Base-by-base conservation (phyloP, 1,140 invertebrate species). In the Drosophila ambigua region DNA sequence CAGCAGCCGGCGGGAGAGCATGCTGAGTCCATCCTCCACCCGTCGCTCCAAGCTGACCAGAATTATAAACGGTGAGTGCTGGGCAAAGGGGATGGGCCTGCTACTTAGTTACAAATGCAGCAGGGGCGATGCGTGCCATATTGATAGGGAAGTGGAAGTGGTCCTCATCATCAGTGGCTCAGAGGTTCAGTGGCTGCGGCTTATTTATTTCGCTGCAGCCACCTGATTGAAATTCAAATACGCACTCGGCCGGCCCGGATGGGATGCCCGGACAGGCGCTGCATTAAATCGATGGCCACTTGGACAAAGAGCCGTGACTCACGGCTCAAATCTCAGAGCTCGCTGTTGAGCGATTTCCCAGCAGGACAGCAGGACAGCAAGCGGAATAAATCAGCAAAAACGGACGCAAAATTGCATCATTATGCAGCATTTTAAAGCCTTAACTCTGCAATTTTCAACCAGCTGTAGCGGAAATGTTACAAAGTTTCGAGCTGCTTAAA, bases 21-120 rank as follows among this genome's bases (percentile, higher is more conserved):
- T 96, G 52, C 94, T 95, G 1, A 96, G 95, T 13, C 96, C 95
- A 1, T 95, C 94, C 24, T 95, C 95, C 5, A 95, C 95, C 5
- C 92, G 96, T 45, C 92, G 95, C 61, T 94, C 95, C 67, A 96
- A 96, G 90, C 94, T 94, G 28, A 95, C 95, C 66, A 92, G 96
- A 79, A 94, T 95, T 53, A 93, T 94, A 39, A 93, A 95, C 77
- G 95, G 96, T 96, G 80, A 95, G 95, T 94, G 31, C 31, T 39
- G 35, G n/a, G 50, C 24, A 55, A 45, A 50, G 49, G 44, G 35
- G 49, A 48, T 54, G 28, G 8, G 58, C 60, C 44, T 74, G 53
- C 16, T 61, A 46, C 31, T 64, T 59, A 46, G 58, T 59, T 76
- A 50, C 64, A 50, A 48, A 44, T 71, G 69, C 71, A 74, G 35